Conservation (phyloP, 2,888 invertebrate species). For the Pheosia tremula region DNA sequence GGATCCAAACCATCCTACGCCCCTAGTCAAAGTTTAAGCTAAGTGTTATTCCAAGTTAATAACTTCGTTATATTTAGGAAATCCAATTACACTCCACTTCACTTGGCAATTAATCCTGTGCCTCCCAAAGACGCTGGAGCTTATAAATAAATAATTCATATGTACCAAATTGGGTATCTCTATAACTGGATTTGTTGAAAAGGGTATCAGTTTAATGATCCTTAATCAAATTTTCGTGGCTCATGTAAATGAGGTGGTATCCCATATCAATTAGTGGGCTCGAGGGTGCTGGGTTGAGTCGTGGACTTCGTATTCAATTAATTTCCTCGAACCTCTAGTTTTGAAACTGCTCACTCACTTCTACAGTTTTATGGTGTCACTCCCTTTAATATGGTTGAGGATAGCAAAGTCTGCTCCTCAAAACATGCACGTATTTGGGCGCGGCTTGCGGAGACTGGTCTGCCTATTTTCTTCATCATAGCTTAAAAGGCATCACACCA, state of each 20-base stretch:
- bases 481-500: too few relatives aligned
- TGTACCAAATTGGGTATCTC: conserved; percentile 7
- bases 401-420: too few relatives aligned
- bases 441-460: too few relatives aligned
- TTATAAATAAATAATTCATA: conserved; percentile 23
- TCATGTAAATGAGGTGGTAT: conserved; percentile 28
- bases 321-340: conserved; percentile 20
- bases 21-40: neutral
- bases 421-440: too few relatives aligned
- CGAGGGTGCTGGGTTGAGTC: conserved; percentile 12
- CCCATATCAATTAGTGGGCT: conserved; percentile 29
- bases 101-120: neutral
- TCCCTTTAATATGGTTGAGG: too few relatives aligned
- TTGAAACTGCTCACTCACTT: neutral
- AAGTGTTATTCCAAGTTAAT: conserved; percentile 5
- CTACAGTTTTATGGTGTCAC: neutral
- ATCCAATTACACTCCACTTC: conserved; percentile 3
- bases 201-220: conserved; percentile 16
- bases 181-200: conserved; percentile 17
- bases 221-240: conserved; percentile 23
- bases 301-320: conserved; percentile 20
- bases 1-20: neutral
- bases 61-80: conserved; percentile 5
- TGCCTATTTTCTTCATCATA: too few relatives aligned
- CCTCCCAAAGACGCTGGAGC: neutral